phyloP scores from a whole-genome alignment of 2,888 invertebrate species.

The Troilus luridus region DNA sequence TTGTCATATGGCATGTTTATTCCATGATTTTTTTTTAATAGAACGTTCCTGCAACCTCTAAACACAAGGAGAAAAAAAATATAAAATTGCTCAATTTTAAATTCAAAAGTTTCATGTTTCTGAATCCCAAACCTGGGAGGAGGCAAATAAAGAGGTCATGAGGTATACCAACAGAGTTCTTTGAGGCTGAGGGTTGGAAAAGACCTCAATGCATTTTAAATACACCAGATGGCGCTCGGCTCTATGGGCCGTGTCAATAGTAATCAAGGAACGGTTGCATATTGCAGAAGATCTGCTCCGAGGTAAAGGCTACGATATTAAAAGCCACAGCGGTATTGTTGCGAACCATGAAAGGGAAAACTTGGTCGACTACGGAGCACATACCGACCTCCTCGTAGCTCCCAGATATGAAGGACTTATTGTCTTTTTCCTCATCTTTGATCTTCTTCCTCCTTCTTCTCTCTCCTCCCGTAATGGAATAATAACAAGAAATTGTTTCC shows the following conservation, averaged over 20 bases:
- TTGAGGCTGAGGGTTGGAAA: background rate
- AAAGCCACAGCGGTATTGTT: background rate
- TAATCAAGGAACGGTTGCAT: slow-evolving; percentile 61
- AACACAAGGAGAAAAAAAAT: background rate
- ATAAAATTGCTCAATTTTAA: background rate
- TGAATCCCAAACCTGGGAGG: background rate
- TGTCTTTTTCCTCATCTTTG: slow-evolving; percentile 19
- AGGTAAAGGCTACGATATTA: slow-evolving; percentile 17
- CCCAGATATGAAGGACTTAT: slow-evolving; percentile 26
- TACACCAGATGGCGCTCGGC: slow-evolving; percentile 33
- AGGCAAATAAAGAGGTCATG: slow-evolving; percentile 17
- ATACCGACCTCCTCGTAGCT: background rate
- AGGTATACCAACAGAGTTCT: background rate
- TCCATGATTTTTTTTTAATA: too few species aligned
- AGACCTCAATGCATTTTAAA: slow-evolving; percentile 62
- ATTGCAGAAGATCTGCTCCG: slow-evolving; percentile 45
- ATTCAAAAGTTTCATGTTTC: slow-evolving; percentile 15
- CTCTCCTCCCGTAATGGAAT: background rate
- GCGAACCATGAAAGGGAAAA: slow-evolving; percentile 10
- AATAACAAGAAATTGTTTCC: slow-evolving; percentile 35
- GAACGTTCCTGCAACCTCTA: too few species aligned
- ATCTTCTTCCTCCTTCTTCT: background rate
- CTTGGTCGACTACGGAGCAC: background rate
- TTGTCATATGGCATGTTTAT: too few species aligned
- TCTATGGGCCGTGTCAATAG: slow-evolving; percentile 63